Conservation (phyloP, 2,113 vertebrate genomes). For the Petromus typicus region DNA sequence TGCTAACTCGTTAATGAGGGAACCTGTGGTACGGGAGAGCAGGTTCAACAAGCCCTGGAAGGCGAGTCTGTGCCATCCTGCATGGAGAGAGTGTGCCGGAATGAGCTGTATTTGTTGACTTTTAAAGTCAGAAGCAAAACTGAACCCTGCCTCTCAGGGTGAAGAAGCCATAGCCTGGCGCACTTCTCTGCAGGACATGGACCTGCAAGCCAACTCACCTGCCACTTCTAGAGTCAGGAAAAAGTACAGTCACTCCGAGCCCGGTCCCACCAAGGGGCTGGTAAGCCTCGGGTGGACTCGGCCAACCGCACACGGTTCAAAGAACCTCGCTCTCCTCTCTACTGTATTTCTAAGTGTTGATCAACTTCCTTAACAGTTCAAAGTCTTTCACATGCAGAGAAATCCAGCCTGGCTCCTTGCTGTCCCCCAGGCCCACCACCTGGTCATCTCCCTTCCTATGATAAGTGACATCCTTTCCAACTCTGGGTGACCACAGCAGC, state of each 20-base stretch:
- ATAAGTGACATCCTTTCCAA: not conserved
- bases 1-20: constrained; percentile 18
- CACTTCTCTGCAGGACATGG: not conserved
- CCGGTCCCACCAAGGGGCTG: not conserved
- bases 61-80: not conserved
- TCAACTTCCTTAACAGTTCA: not conserved
- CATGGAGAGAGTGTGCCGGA: not conserved
- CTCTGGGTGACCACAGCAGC: not conserved
- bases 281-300: not conserved
- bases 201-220: fast-evolving
- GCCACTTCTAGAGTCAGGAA: not conserved
- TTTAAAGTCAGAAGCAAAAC: constrained; percentile 36
- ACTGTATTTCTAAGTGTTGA: not conserved
- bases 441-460: not conserved
- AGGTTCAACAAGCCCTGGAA: not conserved
- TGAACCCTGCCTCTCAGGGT: not conserved
- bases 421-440: not conserved
- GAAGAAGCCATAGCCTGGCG: not conserved
- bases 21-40: not conserved
- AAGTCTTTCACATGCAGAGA: not conserved
- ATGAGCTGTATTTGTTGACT: not conserved
- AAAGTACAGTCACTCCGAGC: not conserved
- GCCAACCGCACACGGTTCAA: not conserved
- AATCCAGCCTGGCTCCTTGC: not conserved
- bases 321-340: not conserved